Conservation (phyloP, 1,140 invertebrate genomes). For the Aphaenogaster ashmeadi region DNA sequence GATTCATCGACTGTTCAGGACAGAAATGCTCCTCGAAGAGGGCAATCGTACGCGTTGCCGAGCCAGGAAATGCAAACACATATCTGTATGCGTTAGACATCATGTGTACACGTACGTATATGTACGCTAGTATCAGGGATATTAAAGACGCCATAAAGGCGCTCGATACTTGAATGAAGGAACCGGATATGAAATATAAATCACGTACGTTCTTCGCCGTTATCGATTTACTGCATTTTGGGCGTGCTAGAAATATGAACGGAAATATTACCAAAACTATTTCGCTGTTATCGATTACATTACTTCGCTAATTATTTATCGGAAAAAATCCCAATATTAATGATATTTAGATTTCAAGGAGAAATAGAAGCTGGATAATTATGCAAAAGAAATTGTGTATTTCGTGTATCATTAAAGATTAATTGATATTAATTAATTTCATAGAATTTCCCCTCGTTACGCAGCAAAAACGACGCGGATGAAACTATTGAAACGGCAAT, state of each 20-base stretch:
- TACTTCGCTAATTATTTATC: not conserved
- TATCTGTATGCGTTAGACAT: not conserved
- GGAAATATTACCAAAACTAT: conserved; percentile 8
- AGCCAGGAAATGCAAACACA: conserved; percentile 52
- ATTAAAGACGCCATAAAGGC: conserved; percentile 67
- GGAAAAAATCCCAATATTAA: not conserved
- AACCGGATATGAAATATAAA: conserved; percentile 63
- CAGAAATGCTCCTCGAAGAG: conserved; percentile 64
- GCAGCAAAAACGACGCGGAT: not conserved
- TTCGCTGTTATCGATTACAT: conserved; percentile 6
- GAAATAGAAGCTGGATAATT: not conserved
- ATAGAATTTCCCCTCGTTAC: not conserved
- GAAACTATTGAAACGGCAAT: conserved; percentile 55
- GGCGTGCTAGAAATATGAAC: not conserved
- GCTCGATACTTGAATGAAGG: conserved; percentile 44
- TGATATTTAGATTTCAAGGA: not conserved
- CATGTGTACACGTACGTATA: conserved; percentile 19
- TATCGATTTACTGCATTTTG: conserved; percentile 38
- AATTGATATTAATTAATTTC: conserved; percentile 20
- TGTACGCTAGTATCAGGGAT: conserved; percentile 23
- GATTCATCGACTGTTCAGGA: conserved; percentile 76
- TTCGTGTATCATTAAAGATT: not conserved
- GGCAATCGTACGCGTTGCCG: conserved; percentile 63
- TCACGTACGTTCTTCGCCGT: not conserved
- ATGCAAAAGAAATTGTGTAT: not conserved